phyloP scores from a whole-genome alignment of 2,888 invertebrate genomes.

The Malthinus flaveolus region DNA sequence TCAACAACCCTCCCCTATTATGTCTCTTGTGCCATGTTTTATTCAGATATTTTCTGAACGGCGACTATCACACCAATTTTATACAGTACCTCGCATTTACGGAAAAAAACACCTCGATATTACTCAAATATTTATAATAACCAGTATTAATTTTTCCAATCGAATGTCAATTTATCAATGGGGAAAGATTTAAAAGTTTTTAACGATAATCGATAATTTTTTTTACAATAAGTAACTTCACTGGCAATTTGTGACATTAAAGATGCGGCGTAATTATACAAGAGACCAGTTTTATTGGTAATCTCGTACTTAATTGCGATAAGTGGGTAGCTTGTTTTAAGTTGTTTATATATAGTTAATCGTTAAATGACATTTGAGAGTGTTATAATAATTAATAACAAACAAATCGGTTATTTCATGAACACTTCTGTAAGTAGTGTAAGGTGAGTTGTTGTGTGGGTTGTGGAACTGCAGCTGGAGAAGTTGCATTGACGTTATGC shows the following conservation, averaged over 20 bases:
- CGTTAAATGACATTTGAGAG: slow-evolving; percentile 15
- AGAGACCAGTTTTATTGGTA: slow-evolving; percentile 19
- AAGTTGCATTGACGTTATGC: no score
- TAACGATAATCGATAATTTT: not conserved
- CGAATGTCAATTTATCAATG: no score
- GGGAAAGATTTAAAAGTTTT: no score
- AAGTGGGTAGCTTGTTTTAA: slow-evolving; percentile 17
- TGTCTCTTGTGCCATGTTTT: slow-evolving; percentile 13
- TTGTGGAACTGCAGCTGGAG: no score
- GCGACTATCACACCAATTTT: slow-evolving; percentile 11
- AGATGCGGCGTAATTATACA: slow-evolving; percentile 19
- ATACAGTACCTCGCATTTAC: not conserved
- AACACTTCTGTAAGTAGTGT: not conserved
- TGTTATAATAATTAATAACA: slow-evolving; percentile 14
- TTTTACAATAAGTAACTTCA: slow-evolving; percentile 15
- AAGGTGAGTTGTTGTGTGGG: no score
- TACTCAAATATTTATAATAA: no score
- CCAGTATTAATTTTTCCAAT: no score
- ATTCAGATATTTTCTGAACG: slow-evolving; percentile 14
- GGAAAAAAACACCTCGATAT: no score
- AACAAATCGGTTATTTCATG: slow-evolving; percentile 3
- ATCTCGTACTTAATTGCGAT: slow-evolving; percentile 18
- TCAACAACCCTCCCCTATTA: not conserved
- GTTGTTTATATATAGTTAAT: slow-evolving; percentile 16
- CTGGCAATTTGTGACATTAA: slow-evolving; percentile 19